phyloP scores from a whole-genome alignment of 2,888 invertebrate species.

The Bombylius discolor region DNA sequence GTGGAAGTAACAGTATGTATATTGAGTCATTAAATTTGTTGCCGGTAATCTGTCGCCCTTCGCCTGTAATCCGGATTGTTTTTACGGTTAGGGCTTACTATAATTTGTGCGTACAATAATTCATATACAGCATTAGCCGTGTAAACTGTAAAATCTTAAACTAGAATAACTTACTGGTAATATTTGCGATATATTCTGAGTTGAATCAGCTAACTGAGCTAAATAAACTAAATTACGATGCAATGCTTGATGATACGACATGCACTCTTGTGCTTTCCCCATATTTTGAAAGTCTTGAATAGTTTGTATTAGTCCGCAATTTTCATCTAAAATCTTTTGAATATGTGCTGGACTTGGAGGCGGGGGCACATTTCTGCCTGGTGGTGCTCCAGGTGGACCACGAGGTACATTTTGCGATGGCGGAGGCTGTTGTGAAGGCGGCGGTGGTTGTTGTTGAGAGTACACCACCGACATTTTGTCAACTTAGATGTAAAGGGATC shows the following conservation, averaged over 20 bases:
- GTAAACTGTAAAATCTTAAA: too few relatives aligned
- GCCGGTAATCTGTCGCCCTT: too few relatives aligned
- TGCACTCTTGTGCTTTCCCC: conserved; percentile 85
- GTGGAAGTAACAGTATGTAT: too few relatives aligned
- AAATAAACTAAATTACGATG: conserved; percentile 93
- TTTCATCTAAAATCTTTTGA: conserved; percentile 95
- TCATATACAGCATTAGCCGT: too few relatives aligned
- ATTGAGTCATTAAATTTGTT: too few relatives aligned
- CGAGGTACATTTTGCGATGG: conserved; percentile 21
- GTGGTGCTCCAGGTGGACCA: conserved; percentile 29
- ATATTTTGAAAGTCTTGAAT: conserved; percentile 94
- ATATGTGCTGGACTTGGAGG: conserved; percentile 75
- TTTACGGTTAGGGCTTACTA: too few relatives aligned
- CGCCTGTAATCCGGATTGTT: too few relatives aligned
- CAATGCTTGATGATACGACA: conserved; percentile 86
- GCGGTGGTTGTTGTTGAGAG: conserved; percentile 30
- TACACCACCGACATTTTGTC: conserved; percentile 38
- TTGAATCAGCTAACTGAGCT: conserved; percentile 92
- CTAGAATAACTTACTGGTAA: conserved; percentile 80
- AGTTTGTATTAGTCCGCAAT: conserved; percentile 90
- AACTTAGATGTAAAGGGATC: conserved; percentile 20
- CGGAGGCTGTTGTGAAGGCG: conserved; percentile 20
- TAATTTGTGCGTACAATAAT: too few relatives aligned
- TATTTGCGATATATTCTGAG: conserved; percentile 80
- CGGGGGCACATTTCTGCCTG: conserved; percentile 43